phyloP scores from a whole-genome alignment of 1,140 invertebrate genomes.

The Drosophila setifemur region DNA sequence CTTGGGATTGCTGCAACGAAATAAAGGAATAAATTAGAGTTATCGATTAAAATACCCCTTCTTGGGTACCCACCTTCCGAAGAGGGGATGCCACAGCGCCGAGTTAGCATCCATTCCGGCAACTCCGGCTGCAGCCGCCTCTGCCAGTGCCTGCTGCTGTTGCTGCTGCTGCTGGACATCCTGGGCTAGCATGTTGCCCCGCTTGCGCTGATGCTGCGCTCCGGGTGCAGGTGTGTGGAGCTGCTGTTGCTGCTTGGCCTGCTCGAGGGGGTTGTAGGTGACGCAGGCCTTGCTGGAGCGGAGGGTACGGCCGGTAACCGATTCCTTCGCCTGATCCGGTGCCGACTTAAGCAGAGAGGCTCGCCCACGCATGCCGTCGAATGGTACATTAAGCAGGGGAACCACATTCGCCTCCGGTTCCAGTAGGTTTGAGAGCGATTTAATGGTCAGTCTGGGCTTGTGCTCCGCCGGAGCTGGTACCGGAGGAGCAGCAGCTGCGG shows the following conservation, averaged over 20 bases:
- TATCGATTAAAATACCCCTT: background rate
- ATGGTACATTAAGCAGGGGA: constrained; percentile 65
- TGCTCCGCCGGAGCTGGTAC: constrained; percentile 67
- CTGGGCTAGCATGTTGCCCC: constrained; percentile 45
- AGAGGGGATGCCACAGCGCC: constrained; percentile 88
- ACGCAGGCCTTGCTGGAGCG: constrained; percentile 67
- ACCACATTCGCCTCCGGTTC: constrained; percentile 82
- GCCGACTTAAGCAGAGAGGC: constrained; percentile 36
- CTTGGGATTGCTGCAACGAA: constrained; percentile 81
- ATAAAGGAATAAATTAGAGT: background rate
- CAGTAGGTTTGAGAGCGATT: constrained; percentile 85
- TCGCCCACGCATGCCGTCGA: constrained; percentile 51
- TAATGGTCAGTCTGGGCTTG: constrained; percentile 85
- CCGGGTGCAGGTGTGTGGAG: constrained; percentile 14
- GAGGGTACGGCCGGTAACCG: constrained; percentile 44
- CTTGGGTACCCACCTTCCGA: constrained; percentile 85
- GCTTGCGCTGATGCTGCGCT: constrained; percentile 49
- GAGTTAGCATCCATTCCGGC: constrained; percentile 83
- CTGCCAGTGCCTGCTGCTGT: constrained; percentile 43
- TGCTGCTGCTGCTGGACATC: constrained; percentile 56
- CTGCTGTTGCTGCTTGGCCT: constrained; percentile 55
- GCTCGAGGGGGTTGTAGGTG: constrained; percentile 62
- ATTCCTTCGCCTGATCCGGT: constrained; percentile 37
- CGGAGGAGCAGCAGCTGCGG: constrained; percentile 9
- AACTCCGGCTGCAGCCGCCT: constrained; percentile 34